Evolutionary conservation across 2,113 vertebrate genomes (phyloP).

Genomic region (Gallinago jamesoni): DNA sequence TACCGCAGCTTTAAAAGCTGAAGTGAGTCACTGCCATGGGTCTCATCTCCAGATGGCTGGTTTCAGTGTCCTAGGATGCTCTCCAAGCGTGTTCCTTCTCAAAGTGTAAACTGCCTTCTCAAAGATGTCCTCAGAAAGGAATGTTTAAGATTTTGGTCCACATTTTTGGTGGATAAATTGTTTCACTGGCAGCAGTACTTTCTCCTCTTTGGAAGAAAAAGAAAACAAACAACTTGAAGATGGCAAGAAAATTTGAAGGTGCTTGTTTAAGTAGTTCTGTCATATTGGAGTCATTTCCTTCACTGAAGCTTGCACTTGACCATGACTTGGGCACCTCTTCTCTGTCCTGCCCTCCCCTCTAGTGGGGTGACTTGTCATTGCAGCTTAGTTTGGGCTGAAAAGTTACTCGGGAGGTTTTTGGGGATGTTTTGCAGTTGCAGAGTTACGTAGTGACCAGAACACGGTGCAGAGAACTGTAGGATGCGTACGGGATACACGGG

Average conservation of each 20-base stretch:
- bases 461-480: background rate
- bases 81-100: background rate
- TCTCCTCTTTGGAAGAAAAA: background rate
- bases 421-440: background rate
- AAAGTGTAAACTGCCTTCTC: background rate
- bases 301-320: background rate
- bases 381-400: background rate
- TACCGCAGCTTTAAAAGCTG: background rate
- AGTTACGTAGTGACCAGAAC: fast-evolving
- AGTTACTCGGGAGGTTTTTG: fast-evolving
- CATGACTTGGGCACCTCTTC: background rate
- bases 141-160: background rate
- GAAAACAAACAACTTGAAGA: background rate
- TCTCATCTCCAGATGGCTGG: background rate
- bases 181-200: background rate
- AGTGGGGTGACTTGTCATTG: conserved; percentile 27
- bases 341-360: conserved; percentile 65
- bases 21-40: background rate
- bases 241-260: background rate
- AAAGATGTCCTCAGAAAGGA: background rate
- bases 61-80: background rate
- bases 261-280: no score
- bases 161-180: background rate
- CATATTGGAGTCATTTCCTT: fast-evolving
- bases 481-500: fast-evolving